Conservation (phyloP, 2,113 vertebrate species). For the Hirundichthys speculiger region DNA sequence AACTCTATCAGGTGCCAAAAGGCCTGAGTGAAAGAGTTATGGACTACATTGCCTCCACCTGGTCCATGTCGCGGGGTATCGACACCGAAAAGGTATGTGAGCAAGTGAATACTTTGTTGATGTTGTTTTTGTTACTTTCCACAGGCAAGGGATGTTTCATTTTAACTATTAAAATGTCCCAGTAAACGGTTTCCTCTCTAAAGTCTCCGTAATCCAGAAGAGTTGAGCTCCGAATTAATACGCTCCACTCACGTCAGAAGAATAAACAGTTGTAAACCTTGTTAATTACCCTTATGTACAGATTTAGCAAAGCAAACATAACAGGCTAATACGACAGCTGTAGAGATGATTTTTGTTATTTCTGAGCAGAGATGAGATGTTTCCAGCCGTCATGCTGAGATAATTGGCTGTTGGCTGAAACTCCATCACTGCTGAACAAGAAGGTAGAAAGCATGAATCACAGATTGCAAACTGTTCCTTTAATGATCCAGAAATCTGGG, state of each 20-base stretch:
- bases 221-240: neutral
- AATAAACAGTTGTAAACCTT: neutral
- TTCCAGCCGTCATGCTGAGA: neutral
- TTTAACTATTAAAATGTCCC: neutral
- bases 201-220: neutral
- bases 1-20: conserved; percentile 99
- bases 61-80: conserved; percentile 99
- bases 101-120: neutral
- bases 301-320: neutral
- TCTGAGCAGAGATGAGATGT: neutral
- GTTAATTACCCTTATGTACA: neutral
- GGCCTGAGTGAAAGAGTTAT: conserved; percentile 97
- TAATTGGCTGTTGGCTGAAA: neutral
- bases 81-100: conserved; percentile 95
- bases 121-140: neutral
- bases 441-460: neutral
- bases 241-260: neutral
- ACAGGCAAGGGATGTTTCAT: neutral
- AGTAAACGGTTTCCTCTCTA: neutral
- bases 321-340: neutral
- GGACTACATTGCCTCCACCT: conserved; percentile 99
- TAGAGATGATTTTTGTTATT: neutral
- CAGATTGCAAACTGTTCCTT: neutral
- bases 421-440: neutral
- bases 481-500: too few relatives aligned